phyloP scores from a whole-genome alignment of 2,888 invertebrate genomes.

The Trichacis sp. region DNA sequence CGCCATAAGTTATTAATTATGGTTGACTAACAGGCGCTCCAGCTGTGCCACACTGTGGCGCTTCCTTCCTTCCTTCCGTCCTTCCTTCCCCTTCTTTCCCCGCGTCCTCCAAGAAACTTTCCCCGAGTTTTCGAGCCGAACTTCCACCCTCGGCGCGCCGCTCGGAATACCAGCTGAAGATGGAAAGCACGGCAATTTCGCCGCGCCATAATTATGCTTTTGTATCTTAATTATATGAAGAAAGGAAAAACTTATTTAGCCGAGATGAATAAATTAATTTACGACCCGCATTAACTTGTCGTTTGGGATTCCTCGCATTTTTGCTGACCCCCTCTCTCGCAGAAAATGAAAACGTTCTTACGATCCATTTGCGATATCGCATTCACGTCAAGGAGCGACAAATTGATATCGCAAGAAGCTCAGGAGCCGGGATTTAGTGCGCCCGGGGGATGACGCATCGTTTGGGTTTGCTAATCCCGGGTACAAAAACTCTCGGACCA shows the following conservation, averaged over 20 bases:
- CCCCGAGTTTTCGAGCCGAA: conserved; percentile 40
- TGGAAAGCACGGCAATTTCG: conserved; percentile 39
- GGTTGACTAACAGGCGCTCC: conserved; percentile 65
- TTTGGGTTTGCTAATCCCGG: conserved; percentile 26
- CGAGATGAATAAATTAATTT: conserved; percentile 21
- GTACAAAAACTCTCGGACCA: conserved; percentile 31
- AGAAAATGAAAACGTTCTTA: too few relatives aligned
- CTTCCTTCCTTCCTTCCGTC: conserved; percentile 34
- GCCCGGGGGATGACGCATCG: conserved; percentile 26
- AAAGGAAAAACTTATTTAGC: conserved; percentile 17
- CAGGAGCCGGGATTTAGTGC: conserved; percentile 37
- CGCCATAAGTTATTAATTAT: conserved; percentile 67
- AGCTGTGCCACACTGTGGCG: conserved; percentile 58
- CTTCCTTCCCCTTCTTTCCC: conserved; percentile 27
- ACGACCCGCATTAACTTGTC: background rate
- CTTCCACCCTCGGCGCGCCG: conserved; percentile 30
- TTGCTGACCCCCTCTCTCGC: too few relatives aligned
- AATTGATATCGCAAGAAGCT: conserved; percentile 52
- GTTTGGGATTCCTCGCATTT: background rate
- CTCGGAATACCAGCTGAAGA: conserved; percentile 34
- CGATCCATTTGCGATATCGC: conserved; percentile 32
- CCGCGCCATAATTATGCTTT: conserved; percentile 41
- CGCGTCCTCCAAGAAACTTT: conserved; percentile 39
- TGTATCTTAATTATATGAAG: conserved; percentile 40
- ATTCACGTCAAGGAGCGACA: conserved; percentile 40